Evolutionary conservation across 2,113 vertebrate species (phyloP).

Genomic region (Osmerus eperlanus): DNA sequence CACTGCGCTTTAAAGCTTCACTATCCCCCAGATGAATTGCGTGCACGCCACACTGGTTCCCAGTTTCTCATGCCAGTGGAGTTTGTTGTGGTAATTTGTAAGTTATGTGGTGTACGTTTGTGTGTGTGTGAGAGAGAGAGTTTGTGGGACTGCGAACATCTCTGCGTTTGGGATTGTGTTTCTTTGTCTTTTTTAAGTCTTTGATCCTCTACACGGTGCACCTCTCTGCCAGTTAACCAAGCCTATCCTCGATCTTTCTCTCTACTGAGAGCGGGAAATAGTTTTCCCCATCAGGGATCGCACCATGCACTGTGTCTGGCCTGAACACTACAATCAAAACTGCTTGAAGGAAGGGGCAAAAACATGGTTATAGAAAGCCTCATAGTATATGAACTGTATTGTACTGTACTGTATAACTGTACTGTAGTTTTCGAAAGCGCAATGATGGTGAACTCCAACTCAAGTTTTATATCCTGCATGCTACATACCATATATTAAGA

Average conservation of each 20-base stretch:
- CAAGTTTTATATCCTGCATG: too few relatives aligned
- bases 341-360: too few relatives aligned
- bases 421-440: too few relatives aligned
- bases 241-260: slow-evolving; percentile 15
- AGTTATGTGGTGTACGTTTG: neutral
- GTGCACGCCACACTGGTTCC: slow-evolving; percentile 34
- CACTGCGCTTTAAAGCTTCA: slow-evolving; percentile 38
- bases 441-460: too few relatives aligned
- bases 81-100: slow-evolving; percentile 14
- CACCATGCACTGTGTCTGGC: too few relatives aligned
- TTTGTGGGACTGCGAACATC: neutral
- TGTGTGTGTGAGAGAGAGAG: neutral
- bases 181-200: neutral
- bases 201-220: slow-evolving; percentile 2
- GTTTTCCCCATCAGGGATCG: slow-evolving; percentile 6
- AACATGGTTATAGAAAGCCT: too few relatives aligned
- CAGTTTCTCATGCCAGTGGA: slow-evolving; percentile 33
- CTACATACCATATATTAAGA: neutral
- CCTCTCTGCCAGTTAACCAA: slow-evolving; percentile 19
- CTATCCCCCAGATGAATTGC: slow-evolving; percentile 44
- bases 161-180: neutral
- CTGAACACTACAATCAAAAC: too few relatives aligned
- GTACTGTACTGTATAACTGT: too few relatives aligned
- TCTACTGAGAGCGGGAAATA: slow-evolving; percentile 14
- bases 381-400: too few relatives aligned